Percentiles rank a stretch among this genome's conserved stretches.
phyloP scores from a whole-genome alignment of 1,140 invertebrate species.

The Bombus waltoni region DNA sequence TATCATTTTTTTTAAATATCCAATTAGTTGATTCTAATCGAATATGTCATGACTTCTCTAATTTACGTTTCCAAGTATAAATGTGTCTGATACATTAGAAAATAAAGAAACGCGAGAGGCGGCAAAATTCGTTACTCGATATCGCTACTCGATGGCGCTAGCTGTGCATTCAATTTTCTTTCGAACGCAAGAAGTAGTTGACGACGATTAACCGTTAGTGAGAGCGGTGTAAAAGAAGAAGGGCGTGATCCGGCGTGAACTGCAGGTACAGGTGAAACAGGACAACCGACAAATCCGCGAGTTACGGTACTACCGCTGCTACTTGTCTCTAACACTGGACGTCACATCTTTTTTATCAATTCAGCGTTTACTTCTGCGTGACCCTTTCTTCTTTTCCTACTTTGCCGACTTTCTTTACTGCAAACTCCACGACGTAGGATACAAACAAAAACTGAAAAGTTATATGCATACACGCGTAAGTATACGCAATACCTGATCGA shows the following conservation, averaged over 20 bases:
- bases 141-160: slow-evolving; percentile 38
- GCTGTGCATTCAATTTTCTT: slow-evolving; percentile 15
- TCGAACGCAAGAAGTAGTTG: slow-evolving; percentile 37
- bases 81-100: neutral
- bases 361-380: slow-evolving; percentile 13
- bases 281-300: slow-evolving; percentile 55
- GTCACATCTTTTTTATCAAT: slow-evolving; percentile 8
- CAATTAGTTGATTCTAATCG: neutral
- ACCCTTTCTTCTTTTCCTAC: slow-evolving; percentile 29
- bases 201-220: slow-evolving; percentile 65
- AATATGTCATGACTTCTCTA: neutral
- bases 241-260: slow-evolving; percentile 63
- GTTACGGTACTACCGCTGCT: slow-evolving; percentile 62
- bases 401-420: slow-evolving; percentile 13
- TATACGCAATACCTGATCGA: slow-evolving; percentile 9
- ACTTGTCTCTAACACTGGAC: slow-evolving; percentile 44
- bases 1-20: slow-evolving; percentile 32
- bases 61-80: neutral
- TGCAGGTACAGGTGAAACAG: slow-evolving; percentile 52
- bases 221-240: slow-evolving; percentile 52
- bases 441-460: slow-evolving; percentile 30
- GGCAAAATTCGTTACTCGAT: neutral
- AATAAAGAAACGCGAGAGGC: neutral
- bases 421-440: neutral
- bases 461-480: neutral